A percentile compares a stretch with the other conserved stretches of the same genome.
These are phyloP conservation scores for Archips xylosteana DNA, from an alignment of 2,888 invertebrate genomes.

Conservation along the genomic window DNA sequence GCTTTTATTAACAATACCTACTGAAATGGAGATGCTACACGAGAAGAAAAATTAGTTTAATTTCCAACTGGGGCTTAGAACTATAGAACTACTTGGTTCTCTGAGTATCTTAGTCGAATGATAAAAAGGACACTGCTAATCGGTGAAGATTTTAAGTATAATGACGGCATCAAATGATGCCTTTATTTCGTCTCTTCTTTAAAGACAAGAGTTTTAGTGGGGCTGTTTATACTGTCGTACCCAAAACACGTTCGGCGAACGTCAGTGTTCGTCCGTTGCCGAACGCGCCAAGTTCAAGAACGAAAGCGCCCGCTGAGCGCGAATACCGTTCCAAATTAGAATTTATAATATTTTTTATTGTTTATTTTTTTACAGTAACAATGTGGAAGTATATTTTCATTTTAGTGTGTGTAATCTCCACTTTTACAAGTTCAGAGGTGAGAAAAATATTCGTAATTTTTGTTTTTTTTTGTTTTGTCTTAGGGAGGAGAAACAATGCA, in stretches of 20 bases:
- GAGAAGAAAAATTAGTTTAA: no score
- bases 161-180: neutral
- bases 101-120: neutral
- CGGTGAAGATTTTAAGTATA: neutral
- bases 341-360: conserved; percentile 55
- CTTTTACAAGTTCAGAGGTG: conserved; percentile 75
- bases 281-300: conserved; percentile 68
- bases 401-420: conserved; percentile 68
- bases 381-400: conserved; percentile 76
- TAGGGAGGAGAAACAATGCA: no score
- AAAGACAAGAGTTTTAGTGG: conserved; percentile 59
- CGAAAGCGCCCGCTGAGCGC: conserved; percentile 66
- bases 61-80: no score
- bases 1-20: no score
- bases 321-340: conserved; percentile 65
- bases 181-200: conserved; percentile 19
- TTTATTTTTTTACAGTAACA: conserved; percentile 55
- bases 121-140: neutral
- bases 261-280: conserved; percentile 71
- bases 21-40: no score
- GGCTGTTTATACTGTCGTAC: conserved; percentile 62
- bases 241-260: conserved; percentile 69
- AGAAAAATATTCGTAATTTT: conserved; percentile 46
- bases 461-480: no score
- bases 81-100: no score